Conservation (phyloP, 1,140 invertebrate species). For the Leptopilina clavipes region DNA sequence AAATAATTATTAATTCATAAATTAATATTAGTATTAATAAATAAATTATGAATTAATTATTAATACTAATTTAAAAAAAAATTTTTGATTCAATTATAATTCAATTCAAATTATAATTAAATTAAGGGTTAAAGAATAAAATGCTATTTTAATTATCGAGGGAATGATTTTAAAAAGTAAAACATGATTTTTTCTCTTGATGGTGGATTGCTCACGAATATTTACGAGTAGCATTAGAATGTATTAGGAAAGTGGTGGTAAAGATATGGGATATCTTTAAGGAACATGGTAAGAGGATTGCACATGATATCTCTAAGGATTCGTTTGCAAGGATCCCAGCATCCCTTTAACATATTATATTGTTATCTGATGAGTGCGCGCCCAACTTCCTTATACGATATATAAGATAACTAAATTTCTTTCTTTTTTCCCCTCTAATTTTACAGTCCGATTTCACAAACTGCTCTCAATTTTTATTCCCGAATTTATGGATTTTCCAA, state of each 20-base stretch:
- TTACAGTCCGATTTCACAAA: neutral
- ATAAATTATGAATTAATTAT: too few relatives aligned
- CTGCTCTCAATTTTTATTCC: neutral
- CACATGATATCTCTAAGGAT: neutral
- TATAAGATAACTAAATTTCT: constrained; percentile 6
- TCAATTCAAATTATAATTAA: too few relatives aligned
- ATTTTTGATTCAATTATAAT: too few relatives aligned
- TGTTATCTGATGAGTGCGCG: constrained; percentile 8
- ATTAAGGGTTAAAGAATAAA: too few relatives aligned
- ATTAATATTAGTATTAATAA: too few relatives aligned
- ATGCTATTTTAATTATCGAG: too few relatives aligned
- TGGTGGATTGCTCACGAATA: constrained; percentile 18
- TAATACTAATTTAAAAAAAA: too few relatives aligned
- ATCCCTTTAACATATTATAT: constrained; percentile 14
- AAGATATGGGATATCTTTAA: neutral
- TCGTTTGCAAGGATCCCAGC: neutral
- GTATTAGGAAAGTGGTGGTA: constrained; percentile 9
- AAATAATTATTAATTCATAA: too few relatives aligned
- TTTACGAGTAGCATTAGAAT: constrained; percentile 20
- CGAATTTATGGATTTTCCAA: neutral
- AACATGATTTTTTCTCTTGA: neutral
- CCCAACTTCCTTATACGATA: neutral
- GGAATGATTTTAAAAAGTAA: neutral
- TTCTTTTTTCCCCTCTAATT: neutral
- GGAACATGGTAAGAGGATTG: constrained; percentile 25